Evolutionary conservation across 2,113 vertebrate species (phyloP).

Genomic region (Tenebrosternarchus preto): DNA sequence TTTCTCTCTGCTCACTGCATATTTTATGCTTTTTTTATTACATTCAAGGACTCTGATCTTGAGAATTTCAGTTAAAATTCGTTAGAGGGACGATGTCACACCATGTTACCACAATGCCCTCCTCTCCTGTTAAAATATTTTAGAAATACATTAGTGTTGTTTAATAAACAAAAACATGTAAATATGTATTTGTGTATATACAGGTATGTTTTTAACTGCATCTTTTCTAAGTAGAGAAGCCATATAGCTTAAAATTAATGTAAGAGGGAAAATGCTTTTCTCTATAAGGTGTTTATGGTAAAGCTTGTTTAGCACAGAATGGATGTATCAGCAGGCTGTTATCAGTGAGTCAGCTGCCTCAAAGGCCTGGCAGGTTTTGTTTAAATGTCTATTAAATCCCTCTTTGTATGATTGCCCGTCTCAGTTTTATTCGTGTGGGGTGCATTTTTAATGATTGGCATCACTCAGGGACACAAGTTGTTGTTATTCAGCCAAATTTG

Average conservation of each 20-base stretch:
- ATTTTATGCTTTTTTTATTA: constrained; percentile 51
- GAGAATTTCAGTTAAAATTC: constrained; percentile 47
- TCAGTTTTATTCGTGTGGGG: background rate
- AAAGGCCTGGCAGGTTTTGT: background rate
- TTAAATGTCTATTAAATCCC: constrained; percentile 36
- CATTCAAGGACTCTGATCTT: constrained; percentile 40
- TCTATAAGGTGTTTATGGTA: constrained; percentile 53
- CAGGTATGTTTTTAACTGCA: constrained; percentile 76
- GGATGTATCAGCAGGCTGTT: constrained; percentile 71
- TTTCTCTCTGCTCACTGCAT: constrained; percentile 16
- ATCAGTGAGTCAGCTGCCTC: background rate
- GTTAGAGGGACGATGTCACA: constrained; percentile 31
- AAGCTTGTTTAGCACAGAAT: constrained; percentile 79
- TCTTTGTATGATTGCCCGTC: constrained; percentile 30
- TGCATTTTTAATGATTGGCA: background rate
- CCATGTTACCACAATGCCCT: constrained; percentile 45
- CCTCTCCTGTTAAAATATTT: constrained; percentile 53
- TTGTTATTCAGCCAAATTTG: background rate
- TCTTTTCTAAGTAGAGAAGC: constrained; percentile 78
- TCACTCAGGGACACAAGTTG: no score
- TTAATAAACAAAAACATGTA: constrained; percentile 67
- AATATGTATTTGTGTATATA: constrained; percentile 81
- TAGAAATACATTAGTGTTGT: constrained; percentile 57
- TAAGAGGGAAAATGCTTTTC: constrained; percentile 59
- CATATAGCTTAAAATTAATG: constrained; percentile 74